Evolutionary conservation across 1,140 invertebrate species (phyloP).

Genomic region (Grapholita molesta): DNA sequence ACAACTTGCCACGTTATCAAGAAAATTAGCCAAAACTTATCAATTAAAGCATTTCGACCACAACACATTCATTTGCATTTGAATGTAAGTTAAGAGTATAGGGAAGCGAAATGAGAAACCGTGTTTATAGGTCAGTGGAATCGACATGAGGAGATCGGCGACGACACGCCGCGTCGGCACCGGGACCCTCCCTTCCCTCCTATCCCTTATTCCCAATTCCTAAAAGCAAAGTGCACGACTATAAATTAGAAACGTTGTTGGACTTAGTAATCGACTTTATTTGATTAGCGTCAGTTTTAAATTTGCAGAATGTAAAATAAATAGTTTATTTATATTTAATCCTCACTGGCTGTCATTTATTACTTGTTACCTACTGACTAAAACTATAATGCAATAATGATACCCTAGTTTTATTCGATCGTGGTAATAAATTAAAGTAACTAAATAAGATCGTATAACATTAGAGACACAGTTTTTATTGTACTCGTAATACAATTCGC

Average conservation of each 20-base stretch:
- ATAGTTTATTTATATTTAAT: too few species aligned
- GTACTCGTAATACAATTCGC: background rate
- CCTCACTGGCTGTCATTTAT: too few species aligned
- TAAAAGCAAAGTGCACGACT: background rate
- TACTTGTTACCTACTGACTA: too few species aligned
- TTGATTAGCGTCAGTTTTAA: background rate
- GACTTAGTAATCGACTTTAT: background rate
- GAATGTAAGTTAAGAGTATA: background rate
- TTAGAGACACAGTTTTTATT: background rate
- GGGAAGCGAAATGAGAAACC: constrained; percentile 39
- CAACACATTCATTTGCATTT: background rate
- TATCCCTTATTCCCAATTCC: constrained; percentile 2
- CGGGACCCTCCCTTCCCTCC: background rate
- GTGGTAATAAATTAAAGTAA: too few species aligned
- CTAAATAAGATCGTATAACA: too few species aligned
- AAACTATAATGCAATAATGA: too few species aligned
- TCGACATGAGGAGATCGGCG: constrained; percentile 43
- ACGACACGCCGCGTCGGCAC: background rate
- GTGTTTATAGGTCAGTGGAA: constrained; percentile 66
- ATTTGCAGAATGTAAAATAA: background rate
- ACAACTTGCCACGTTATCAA: too few species aligned
- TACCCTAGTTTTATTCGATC: too few species aligned
- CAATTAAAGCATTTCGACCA: background rate
- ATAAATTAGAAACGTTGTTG: background rate
- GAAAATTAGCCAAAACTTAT: background rate